A percentile compares a stretch with the other conserved stretches of the same genome.
phyloP scores from a whole-genome alignment of 2,797 vertebrate genomes.

The Rhynchonycteris naso region DNA sequence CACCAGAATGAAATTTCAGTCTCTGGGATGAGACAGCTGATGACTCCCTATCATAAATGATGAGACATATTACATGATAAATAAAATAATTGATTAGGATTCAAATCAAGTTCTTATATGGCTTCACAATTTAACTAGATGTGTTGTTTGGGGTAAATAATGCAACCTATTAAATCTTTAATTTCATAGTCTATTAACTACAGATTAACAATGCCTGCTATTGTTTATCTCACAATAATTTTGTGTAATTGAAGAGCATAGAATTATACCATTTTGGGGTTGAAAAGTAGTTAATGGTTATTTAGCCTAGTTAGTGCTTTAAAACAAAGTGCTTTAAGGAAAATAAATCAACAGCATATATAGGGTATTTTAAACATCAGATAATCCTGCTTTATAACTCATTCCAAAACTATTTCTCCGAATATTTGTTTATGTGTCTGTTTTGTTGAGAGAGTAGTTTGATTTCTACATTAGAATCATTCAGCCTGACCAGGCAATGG shows the following conservation, averaged over 20 bases:
- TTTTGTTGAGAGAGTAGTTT: not conserved
- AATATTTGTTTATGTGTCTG: not conserved
- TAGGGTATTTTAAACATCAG: not conserved
- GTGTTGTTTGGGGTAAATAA: not conserved
- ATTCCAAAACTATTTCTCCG: not conserved
- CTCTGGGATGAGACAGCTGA: not conserved
- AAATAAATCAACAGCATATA: not conserved
- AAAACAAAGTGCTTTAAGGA: not conserved
- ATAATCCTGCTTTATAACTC: not conserved
- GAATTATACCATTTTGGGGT: not conserved
- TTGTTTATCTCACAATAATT: slow-evolving; percentile 17
- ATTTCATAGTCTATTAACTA: slow-evolving; percentile 42
- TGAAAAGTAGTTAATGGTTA: slow-evolving; percentile 25
- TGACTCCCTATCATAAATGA: not conserved
- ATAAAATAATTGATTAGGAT: not conserved
- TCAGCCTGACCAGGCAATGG: no score
- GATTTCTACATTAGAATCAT: not conserved
- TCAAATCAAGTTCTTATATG: not conserved
- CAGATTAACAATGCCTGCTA: not conserved
- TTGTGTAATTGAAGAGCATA: slow-evolving; percentile 12
- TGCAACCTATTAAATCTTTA: not conserved
- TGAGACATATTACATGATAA: not conserved
- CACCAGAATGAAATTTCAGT: not conserved
- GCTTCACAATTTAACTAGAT: slow-evolving; percentile 24
- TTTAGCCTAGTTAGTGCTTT: not conserved